Percentiles rank a stretch among this genome's conserved stretches.
phyloP scores from a whole-genome alignment of 2,888 invertebrate genomes.

The Pseudoips prasinana region DNA sequence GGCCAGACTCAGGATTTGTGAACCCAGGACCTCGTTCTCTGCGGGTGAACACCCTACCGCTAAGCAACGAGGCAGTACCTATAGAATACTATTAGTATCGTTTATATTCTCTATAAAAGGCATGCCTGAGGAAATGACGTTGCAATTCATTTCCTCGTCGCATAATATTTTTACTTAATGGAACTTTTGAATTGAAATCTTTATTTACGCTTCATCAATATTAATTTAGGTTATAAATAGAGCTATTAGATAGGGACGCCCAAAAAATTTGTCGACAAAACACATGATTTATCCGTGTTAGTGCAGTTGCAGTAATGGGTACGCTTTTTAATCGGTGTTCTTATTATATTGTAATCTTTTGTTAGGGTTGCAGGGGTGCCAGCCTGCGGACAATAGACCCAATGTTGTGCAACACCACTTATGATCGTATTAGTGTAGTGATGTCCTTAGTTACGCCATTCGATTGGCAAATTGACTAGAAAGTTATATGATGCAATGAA shows the following conservation, averaged over 20 bases:
- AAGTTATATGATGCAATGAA: too few relatives aligned
- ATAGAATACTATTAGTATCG: too few relatives aligned
- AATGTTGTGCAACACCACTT: constrained; percentile 74
- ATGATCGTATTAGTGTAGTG: constrained; percentile 52
- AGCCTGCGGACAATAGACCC: constrained; percentile 55
- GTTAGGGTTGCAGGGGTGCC: constrained; percentile 51
- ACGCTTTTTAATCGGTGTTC: constrained; percentile 62
- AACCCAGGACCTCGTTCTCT: too few relatives aligned
- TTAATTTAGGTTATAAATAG: constrained; percentile 34
- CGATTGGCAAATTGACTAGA: constrained; percentile 8
- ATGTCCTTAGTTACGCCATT: constrained; percentile 31
- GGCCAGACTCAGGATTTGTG: too few relatives aligned
- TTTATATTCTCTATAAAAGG: too few relatives aligned
- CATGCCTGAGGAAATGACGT: neutral
- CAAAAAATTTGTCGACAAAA: constrained; percentile 52
- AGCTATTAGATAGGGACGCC: constrained; percentile 36
- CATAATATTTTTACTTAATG: too few relatives aligned
- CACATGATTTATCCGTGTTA: constrained; percentile 59
- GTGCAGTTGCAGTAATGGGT: constrained; percentile 38
- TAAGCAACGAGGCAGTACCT: too few relatives aligned
- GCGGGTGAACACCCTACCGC: too few relatives aligned
- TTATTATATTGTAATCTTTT: constrained; percentile 68
- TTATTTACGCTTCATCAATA: constrained; percentile 40
- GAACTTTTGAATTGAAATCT: constrained; percentile 1
- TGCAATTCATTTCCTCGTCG: too few relatives aligned